phyloP scores from a whole-genome alignment of 1,140 invertebrate genomes.

The Drosophila albomicans region DNA sequence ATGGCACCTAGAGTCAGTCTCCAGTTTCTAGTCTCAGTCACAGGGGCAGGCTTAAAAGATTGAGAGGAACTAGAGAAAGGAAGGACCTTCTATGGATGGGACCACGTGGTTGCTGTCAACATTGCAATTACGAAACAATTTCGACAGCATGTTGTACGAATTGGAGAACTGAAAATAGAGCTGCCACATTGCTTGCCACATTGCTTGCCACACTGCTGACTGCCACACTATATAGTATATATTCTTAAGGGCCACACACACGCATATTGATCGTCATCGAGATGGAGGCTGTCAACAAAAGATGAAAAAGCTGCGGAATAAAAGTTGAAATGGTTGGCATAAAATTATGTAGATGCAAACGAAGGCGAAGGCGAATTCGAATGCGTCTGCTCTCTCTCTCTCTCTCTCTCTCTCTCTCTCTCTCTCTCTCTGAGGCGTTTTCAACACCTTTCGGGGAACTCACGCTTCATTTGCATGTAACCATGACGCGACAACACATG shows the following conservation, averaged over 20 bases:
- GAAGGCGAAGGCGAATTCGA: constrained; percentile 42
- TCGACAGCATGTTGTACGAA: constrained; percentile 77
- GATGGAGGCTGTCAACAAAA: constrained; percentile 66
- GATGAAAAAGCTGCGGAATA: constrained; percentile 55
- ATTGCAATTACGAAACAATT: constrained; percentile 82
- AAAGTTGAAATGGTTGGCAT: constrained; percentile 71
- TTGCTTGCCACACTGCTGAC: background rate
- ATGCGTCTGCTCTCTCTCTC: constrained; percentile 34
- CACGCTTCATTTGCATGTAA: constrained; percentile 81
- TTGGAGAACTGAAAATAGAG: constrained; percentile 61
- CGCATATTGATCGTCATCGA: constrained; percentile 44
- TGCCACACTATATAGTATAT: background rate
- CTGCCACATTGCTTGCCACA: background rate
- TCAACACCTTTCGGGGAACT: constrained; percentile 76
- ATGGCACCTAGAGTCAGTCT: background rate
- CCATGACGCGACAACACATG: constrained; percentile 65
- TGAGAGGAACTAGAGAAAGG: too few relatives aligned
- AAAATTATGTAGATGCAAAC: constrained; percentile 75
- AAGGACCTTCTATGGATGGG: constrained; percentile 20
- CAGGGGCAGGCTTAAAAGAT: background rate
- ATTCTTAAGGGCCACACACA: constrained; percentile 15
- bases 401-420: background rate
- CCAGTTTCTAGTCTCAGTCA: background rate
- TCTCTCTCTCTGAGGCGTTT: constrained; percentile 41
- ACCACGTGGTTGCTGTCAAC: constrained; percentile 65